phyloP scores from a whole-genome alignment of 2,888 invertebrate genomes.

The Eremobia ochroleuca region DNA sequence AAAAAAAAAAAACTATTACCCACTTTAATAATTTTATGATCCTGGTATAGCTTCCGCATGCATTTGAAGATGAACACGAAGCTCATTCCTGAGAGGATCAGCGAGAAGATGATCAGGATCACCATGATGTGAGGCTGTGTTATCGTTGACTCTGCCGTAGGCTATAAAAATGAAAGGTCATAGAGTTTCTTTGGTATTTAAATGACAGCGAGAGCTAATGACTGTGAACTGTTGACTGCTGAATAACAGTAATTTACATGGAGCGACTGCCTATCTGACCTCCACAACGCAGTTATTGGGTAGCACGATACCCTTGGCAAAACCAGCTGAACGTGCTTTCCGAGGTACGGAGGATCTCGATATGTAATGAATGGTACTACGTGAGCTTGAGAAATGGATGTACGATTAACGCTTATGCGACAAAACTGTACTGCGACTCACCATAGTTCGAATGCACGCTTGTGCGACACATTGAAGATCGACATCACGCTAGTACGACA shows the following conservation, averaged over 20 bases:
- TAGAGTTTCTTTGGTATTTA: not conserved
- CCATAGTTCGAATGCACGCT: too few relatives aligned
- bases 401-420: too few relatives aligned
- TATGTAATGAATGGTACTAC: too few relatives aligned
- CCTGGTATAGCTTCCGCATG: slow-evolving; percentile 95
- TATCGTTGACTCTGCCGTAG: slow-evolving; percentile 87
- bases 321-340: too few relatives aligned
- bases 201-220: not conserved
- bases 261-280: not conserved
- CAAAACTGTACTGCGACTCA: too few relatives aligned
- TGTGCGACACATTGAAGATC: too few relatives aligned
- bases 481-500: too few relatives aligned
- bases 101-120: slow-evolving; percentile 96
- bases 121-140: slow-evolving; percentile 93
- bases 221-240: not conserved
- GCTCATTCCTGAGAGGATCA: slow-evolving; percentile 97
- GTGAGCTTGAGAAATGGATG: too few relatives aligned
- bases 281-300: not conserved
- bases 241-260: not conserved
- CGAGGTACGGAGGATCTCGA: too few relatives aligned
- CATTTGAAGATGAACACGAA: slow-evolving; percentile 97
- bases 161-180: slow-evolving; percentile 78
- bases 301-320: not conserved
- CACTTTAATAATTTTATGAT: slow-evolving; percentile 97
- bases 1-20: slow-evolving; percentile 55